Base-by-base conservation (phyloP, 2,113 vertebrate genomes). In the Proterorhinus semilunaris region DNA sequence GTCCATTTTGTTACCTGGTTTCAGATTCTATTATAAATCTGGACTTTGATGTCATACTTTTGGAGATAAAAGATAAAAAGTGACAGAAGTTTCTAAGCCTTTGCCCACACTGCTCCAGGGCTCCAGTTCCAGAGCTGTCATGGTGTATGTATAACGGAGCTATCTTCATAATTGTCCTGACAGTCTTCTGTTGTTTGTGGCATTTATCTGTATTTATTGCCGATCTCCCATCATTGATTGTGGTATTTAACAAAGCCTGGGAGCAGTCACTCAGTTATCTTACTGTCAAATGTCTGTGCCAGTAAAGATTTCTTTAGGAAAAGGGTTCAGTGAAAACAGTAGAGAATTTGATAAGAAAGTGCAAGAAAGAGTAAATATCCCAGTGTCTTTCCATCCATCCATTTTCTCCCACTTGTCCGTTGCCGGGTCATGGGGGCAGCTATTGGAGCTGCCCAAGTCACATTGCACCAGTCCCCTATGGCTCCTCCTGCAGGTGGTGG, bases 141-240 rank as follows among this genome's bases (percentile, higher is more conserved):
- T 72, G 78, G 57, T 78, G 62, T 69, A 74, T 77, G 43, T 61
- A 65, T 46, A 8, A 17, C 46, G n/a, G 50, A 53, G 44, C 67
- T 62, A 58, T 67, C 68, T 48, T 7, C 52, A 78, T 71, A 86
- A 78, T 78, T 66, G 72, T 75, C 66, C 74, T 79, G 78, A 86
- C 80, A 83, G 78, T 75, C 58, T 86, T 76, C 80, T 74, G 74
- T 66, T 75, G 78, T 79, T 74, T 62, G 75, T 71, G 57, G 64
- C 74, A 62, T 85, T 86, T 67, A 83, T 88, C 72, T 80, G 68
- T 67, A 75, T 87, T 79, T 81, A 78, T 82, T 72, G 69, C 74
- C 70, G 1, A 3, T 77, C 70, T 70, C 67, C 65, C 74, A 70
- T 81, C 62, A 50, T 72, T 45, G 65, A 67, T 79, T 72, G 69